Evolutionary conservation across 2,888 invertebrate genomes (phyloP).

Genomic region (Sepiola atlantica): DNA sequence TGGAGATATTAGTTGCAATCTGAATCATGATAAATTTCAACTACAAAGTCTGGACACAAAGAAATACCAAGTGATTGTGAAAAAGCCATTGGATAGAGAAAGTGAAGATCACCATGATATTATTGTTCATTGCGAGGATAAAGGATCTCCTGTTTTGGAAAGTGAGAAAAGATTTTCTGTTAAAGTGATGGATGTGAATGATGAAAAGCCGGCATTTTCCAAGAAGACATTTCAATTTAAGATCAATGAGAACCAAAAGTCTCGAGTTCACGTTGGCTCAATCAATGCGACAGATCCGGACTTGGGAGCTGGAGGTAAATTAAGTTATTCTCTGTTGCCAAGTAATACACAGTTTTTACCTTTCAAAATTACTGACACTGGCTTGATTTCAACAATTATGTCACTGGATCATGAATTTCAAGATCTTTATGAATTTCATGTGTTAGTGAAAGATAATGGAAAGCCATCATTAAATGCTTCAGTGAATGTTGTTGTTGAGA

Average conservation of each 20-base stretch:
- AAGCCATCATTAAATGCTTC: constrained; percentile 32
- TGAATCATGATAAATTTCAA: constrained; percentile 12
- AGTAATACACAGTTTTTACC: not conserved
- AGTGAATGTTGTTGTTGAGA: not conserved
- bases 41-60: constrained; percentile 12
- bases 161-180: constrained; percentile 9
- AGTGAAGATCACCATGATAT: not conserved
- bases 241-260: constrained; percentile 12
- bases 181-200: not conserved
- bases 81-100: constrained; percentile 32
- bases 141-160: not conserved
- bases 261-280: not conserved
- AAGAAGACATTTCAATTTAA: not conserved
- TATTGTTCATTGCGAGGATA: not conserved
- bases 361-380: not conserved
- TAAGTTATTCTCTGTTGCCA: not conserved
- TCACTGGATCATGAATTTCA: constrained; percentile 22
- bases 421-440: not conserved
- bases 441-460: constrained; percentile 1
- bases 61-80: constrained; percentile 12
- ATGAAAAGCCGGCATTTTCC: not conserved
- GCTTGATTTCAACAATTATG: constrained; percentile 32
- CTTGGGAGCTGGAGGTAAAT: not conserved
- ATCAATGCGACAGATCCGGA: not conserved
- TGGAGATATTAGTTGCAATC: not conserved